Base-by-base conservation (phyloP, 2,888 invertebrate species). In the Branchellion lobata region DNA sequence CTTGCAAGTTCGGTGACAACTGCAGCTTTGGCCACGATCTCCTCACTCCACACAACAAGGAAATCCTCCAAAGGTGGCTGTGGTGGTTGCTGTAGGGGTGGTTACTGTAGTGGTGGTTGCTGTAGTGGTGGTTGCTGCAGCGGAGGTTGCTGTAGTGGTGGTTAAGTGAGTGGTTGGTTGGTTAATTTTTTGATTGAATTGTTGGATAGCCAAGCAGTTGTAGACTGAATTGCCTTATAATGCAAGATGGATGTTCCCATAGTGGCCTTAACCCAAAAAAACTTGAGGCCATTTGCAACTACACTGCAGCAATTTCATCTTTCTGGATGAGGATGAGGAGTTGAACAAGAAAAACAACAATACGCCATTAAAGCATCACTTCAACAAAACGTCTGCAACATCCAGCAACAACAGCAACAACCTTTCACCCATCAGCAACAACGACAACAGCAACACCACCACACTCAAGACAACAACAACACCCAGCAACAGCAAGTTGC, bases 121-220 rank as follows among this genome's bases (percentile, higher is more conserved):
- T 80, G 29, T 33, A 61, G 36, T n/a, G 24, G 29, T 36, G 68
- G 68, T n/a, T n/a, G n/a, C n/a, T n/a, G n/a, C n/a, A n/a, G n/a
- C n/a, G 74, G 31, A 29, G 61, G 18, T 79, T 81, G 73, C 0
- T 21, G n/a, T 29, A 47, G 78, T 21, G 81, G 81, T 57, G 69
- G 73, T 36, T 81, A 78, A 65, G 81, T 80, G 76, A 81, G 81
- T 65, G 34, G 33, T n/a, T n/a, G n/a, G n/a, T n/a, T n/a, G n/a
- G n/a, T n/a, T n/a, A n/a, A n/a, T n/a, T n/a, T n/a, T n/a, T 27
- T 47, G 76, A 18, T n/a, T 21, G 1, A 47, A 29, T 14, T 27
- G 81, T 75, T 33, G 75, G 80, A 65, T 51, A 2, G 68, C 75
- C 36, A 11, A 21, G 11, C 40, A 47, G 36, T 18, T 18, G 51